Percentiles rank a stretch among this genome's conserved stretches.
Conservation (phyloP, 1,140 invertebrate species). For the Nephila pilipes region DNA sequence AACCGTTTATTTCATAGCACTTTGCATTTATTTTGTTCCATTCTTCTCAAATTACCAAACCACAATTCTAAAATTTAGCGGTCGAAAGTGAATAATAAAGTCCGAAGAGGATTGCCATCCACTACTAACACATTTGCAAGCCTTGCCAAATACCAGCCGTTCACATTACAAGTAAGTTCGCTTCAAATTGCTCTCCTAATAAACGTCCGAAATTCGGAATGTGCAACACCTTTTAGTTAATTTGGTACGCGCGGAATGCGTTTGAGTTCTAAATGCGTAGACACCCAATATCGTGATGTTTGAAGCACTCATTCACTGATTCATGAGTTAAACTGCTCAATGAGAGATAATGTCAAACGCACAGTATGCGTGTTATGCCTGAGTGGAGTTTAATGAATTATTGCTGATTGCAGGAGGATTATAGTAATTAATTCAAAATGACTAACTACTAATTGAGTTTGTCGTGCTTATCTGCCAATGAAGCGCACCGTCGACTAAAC, state of each 20-base stretch:
- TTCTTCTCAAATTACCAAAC: too few species aligned
- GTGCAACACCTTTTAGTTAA: conserved; percentile 25
- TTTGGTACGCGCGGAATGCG: conserved; percentile 11
- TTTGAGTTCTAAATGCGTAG: conserved; percentile 19
- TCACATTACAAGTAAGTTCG: conserved; percentile 5
- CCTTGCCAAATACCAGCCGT: neutral
- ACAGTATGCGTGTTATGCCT: conserved; percentile 19
- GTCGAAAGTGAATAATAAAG: too few species aligned
- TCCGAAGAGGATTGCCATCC: too few species aligned
- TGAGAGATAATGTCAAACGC: conserved; percentile 57
- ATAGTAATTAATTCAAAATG: conserved; percentile 57
- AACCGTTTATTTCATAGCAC: too few species aligned
- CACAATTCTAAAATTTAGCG: too few species aligned
- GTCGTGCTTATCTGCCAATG: conserved; percentile 50
- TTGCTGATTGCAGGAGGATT: conserved; percentile 47
- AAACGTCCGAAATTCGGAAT: neutral
- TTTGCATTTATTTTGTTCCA: too few species aligned
- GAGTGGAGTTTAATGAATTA: conserved; percentile 41
- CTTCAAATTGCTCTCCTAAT: conserved; percentile 22
- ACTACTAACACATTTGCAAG: neutral
- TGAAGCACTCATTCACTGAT: conserved; percentile 38
- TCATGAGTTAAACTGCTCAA: conserved; percentile 48
- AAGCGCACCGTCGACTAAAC: neutral
- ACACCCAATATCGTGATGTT: conserved; percentile 28
- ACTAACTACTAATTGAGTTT: conserved; percentile 60